Evolutionary conservation across 2,113 vertebrate species (phyloP).

Genomic region (Mobula hypostoma): DNA sequence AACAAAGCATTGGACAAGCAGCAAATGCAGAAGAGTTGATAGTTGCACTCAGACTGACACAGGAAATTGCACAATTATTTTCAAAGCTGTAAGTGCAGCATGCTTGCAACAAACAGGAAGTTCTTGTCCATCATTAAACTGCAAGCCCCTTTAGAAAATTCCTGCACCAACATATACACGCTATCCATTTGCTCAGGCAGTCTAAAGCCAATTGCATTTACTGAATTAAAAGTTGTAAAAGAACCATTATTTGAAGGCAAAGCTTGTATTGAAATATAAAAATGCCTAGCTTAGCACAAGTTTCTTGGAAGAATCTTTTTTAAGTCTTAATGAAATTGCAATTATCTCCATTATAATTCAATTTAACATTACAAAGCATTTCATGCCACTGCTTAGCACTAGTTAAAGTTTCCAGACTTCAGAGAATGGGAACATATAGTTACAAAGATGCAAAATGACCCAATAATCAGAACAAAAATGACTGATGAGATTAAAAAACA

Average conservation of each 20-base stretch:
- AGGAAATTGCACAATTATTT: constrained; percentile 21
- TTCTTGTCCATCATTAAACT: not conserved
- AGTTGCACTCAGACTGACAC: not conserved
- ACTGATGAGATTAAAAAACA: too few relatives aligned
- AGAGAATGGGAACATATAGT: not conserved
- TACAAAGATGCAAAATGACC: not conserved
- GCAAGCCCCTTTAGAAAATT: not conserved
- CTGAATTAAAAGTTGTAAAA: not conserved
- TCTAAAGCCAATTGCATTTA: not conserved
- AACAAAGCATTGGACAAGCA: not conserved
- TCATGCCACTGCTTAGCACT: too few relatives aligned
- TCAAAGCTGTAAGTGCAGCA: too few relatives aligned
- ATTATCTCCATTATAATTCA: too few relatives aligned
- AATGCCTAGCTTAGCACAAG: not conserved
- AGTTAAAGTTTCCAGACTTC: not conserved
- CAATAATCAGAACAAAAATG: not conserved
- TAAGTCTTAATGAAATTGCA: too few relatives aligned
- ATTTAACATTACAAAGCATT: too few relatives aligned
- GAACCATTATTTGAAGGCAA: not conserved
- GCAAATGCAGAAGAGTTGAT: not conserved
- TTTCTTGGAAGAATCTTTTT: too few relatives aligned
- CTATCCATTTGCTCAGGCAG: not conserved
- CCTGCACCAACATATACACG: not conserved
- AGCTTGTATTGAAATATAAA: not conserved
- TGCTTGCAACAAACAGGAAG: constrained; percentile 13